Base-by-base conservation (phyloP, 2,888 invertebrate species). In the Megaustenia siamemsis region DNA sequence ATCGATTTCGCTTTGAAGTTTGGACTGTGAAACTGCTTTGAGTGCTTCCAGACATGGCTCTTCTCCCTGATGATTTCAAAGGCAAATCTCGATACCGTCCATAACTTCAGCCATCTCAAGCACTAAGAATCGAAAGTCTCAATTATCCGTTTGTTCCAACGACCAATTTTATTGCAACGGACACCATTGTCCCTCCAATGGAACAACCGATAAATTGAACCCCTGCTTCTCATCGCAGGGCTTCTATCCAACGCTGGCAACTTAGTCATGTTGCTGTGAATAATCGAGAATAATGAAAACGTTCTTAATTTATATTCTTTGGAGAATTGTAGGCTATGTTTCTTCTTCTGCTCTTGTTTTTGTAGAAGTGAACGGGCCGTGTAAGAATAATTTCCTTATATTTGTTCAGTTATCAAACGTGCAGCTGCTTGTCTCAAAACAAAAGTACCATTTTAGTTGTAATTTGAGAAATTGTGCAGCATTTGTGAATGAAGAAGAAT, bases 201-300 rank as follows among this genome's bases (percentile, higher is more conserved):
- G 10, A 45, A 28, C 45, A 79, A 43, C 45, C 79, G 43, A 79
- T 79, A 79, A 79, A 66, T 63, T 40, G 63, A 43, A 21, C 79
- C 79, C 66, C 66, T 49, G 40, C 24, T 66, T 66, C 45, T 32
- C 60, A 56, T 63, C 63, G 63, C 60, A 18, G 63, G 53, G 38
- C 6, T 56, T 35, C 53, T 5, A 5, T 76, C 49, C 18, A 1
- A 24, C 18, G 43, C 53, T 35, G 53, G 56, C 40, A 43, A 71
- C 71, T 43, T 24, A 28, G 43, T 10, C 12, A 24, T 24, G 3
- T 43, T 43, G 43, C 3, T 71, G 40, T 28, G 71, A 71, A n/a
- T 43, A 24, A 12, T 6, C 71, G 10, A 28, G 40, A 40, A 21
- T 24, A 28, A 43, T 71, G 71, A 35, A 43, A 43, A 28, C 8